Evolutionary conservation across 2,888 invertebrate species (phyloP), one percentile per base, ranked within the genome.

Genomic region (Chymomyza caudatula): DNA sequence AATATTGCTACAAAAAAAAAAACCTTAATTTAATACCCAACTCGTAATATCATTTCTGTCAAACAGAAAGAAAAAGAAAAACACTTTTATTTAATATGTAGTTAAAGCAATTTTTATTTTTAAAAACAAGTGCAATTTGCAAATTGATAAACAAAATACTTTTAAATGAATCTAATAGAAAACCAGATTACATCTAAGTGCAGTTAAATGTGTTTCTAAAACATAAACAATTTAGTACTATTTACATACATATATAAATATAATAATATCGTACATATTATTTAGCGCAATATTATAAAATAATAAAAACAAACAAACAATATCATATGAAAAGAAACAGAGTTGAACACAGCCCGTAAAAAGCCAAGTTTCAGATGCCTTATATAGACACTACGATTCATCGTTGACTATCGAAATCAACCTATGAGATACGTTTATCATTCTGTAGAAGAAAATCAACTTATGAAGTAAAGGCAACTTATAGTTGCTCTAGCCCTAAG

Each of bases 231-330:
- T 25, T 25, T 53, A 53, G 23, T 53, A 53, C 53, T 25, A n/a
- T 53, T 17, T 47, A 47, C 47, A 47, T 47, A 47, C 19, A 37
- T 37, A 37, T 37, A 37, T 37, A 37, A 37, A 37, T 11, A 37
- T 37, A 37, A 37, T 37, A 37, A 47, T 51, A 20, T 51, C 51
- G 19, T 20, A 47, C 6, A 22, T 53, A 53, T 53, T 70, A 77
- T 83, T 80, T 80, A 80, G 80, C 80, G 78, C 80, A 83, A 80
- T 80, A 80, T 80, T 66, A 72, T 74, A 71, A 51, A 19, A 11
- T 19, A 71, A 70, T 61, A 73, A 78, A 73, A 58, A 47, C 37
- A 44, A 44, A 68, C 75, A 53, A 60, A 29, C 17, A 37, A 37
- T 37, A 37, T 37, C 11, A 37, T 11, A 37, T 37, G 11, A 37